Base-by-base conservation (phyloP, 1,140 invertebrate species). In the Elymnias hypermnestra region DNA sequence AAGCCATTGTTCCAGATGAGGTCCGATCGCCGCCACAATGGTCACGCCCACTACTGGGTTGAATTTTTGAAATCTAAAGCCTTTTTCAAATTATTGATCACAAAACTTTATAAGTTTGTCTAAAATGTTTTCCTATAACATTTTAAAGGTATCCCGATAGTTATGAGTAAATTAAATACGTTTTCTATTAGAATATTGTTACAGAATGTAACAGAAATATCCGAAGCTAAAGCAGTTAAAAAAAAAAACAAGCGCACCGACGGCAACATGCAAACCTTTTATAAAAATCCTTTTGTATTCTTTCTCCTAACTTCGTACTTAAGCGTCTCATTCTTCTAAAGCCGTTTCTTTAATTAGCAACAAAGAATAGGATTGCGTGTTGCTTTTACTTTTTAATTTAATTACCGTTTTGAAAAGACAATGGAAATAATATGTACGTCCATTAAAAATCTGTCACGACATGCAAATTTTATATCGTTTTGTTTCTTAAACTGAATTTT, bases 311-410 rank as follows among this genome's bases (percentile, higher is more conserved):
- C 77, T 83, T 82, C 68, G 73, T 74, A 83, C 79, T 83, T 83
- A 75, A 69, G 44, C 64, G 50, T 63, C 67, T 74, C 71, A 62
- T 75, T 77, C 61, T 68, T 57, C 59, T 63, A 58, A 59, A 65
- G 61, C 70, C 57, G 66, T 76, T 77, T 76, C 75, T 83, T 83
- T 81, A 74, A 82, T 82, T 81, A 82, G 63, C 63, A 63, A 73
- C 72, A 73, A 73, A 74, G 72, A 75, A 78, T 72, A 57, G 63
- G 60, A 71, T 81, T 75, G 78, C 78, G 78, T 83, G 78, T 68
- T 63, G 57, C 72, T 76, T 69, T 74, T 77, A 77, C 69, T 79
- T 83, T 79, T 73, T 66, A 72, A 82, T 83, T 83, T 76, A 82
- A 83, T 83, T 78, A 79, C 65, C 45, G 44, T 50, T 49, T 57